phyloP scores from a whole-genome alignment of 2,113 vertebrate species.

The Esox niger region DNA sequence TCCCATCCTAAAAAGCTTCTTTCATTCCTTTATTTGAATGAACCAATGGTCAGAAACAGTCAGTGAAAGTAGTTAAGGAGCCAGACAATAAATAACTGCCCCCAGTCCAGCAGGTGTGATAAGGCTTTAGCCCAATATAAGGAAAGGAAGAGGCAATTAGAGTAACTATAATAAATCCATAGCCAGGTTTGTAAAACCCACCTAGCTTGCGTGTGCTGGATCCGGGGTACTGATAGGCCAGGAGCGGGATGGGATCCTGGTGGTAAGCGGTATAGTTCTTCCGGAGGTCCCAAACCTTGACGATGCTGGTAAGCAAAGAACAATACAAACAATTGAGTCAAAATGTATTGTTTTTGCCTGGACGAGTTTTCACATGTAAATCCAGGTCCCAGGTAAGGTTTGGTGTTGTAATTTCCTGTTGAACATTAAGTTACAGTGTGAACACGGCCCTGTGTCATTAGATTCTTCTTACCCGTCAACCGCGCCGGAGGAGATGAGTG shows the following conservation, averaged over 20 bases:
- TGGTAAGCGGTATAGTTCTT: slow-evolving; percentile 83
- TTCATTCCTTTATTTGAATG: no score
- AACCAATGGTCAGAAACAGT: no score
- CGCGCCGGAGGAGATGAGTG: slow-evolving; percentile 91
- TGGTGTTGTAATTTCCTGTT: no score
- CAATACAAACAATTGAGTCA: neutral
- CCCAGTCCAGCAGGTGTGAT: neutral
- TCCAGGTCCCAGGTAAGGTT: no score
- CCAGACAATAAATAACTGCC: neutral
- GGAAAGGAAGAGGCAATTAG: no score
- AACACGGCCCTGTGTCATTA: no score
- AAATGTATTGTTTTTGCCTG: neutral
- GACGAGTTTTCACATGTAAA: no score
- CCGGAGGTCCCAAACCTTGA: slow-evolving; percentile 96
- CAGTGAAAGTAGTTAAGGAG: no score
- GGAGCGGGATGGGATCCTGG: slow-evolving; percentile 81
- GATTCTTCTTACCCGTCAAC: slow-evolving; percentile 87
- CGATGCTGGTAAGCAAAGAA: slow-evolving; percentile 74
- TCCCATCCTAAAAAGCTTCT: no score
- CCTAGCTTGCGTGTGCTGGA: slow-evolving; percentile 88
- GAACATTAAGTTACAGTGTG: no score
- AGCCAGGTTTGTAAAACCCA: slow-evolving; percentile 49
- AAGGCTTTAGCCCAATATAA: no score
- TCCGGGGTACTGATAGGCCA: slow-evolving; percentile 85
- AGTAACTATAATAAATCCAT: neutral